Conservation (phyloP, 2,888 invertebrate genomes). For the Hemistola chrysoprasaria region DNA sequence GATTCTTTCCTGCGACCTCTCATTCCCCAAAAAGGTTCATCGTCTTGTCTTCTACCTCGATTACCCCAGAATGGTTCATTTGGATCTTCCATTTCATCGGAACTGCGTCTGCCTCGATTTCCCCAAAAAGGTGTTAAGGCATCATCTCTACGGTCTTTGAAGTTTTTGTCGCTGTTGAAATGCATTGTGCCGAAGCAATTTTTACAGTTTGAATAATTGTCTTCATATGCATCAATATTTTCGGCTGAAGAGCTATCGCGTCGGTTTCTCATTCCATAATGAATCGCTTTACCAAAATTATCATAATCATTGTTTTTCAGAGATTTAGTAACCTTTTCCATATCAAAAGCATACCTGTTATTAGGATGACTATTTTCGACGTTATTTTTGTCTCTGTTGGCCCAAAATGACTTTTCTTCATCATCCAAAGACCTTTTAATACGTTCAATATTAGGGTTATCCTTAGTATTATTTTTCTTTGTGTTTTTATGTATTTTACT, state of each 20-base stretch:
- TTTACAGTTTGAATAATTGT: slow-evolving; percentile 30
- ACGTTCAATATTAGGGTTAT: slow-evolving; percentile 44
- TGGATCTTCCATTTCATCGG: slow-evolving; percentile 32
- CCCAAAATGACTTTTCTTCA: slow-evolving; percentile 51
- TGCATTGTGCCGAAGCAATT: slow-evolving; percentile 36
- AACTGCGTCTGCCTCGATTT: slow-evolving; percentile 43
- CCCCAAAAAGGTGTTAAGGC: slow-evolving; percentile 54
- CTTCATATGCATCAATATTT: slow-evolving; percentile 33
- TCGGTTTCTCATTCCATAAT: slow-evolving; percentile 68
- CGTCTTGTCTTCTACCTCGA: slow-evolving; percentile 47
- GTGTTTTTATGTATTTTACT: slow-evolving; percentile 38
- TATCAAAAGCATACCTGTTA: slow-evolving; percentile 27
- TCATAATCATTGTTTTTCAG: slow-evolving; percentile 36
- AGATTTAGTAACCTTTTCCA: slow-evolving; percentile 31
- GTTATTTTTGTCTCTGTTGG: slow-evolving; percentile 49
- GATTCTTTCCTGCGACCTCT: slow-evolving; percentile 42
- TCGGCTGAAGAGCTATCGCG: slow-evolving; percentile 52
- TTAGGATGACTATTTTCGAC: slow-evolving; percentile 23
- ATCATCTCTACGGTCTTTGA: slow-evolving; percentile 40
- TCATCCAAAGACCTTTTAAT: slow-evolving; percentile 53
- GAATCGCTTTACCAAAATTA: slow-evolving; percentile 51
- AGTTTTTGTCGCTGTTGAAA: slow-evolving; percentile 17
- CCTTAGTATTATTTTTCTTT: slow-evolving; percentile 41
- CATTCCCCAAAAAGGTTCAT: slow-evolving; percentile 48
- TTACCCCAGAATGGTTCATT: slow-evolving; percentile 57